phyloP scores from a whole-genome alignment of 2,888 invertebrate species.

The Agrilus cyanescens region DNA sequence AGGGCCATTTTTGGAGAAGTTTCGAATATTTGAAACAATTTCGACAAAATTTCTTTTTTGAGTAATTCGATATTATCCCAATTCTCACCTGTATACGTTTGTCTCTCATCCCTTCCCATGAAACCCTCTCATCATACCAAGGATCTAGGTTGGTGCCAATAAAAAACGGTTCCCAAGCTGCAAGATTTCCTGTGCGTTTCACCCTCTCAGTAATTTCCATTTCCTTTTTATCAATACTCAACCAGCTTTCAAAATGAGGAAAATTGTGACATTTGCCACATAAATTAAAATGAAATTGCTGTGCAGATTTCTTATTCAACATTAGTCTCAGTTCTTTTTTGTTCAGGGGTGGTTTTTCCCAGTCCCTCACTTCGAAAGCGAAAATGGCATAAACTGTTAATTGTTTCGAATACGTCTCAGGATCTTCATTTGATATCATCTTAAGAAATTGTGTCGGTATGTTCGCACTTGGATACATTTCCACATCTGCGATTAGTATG shows the following conservation, averaged over 20 bases:
- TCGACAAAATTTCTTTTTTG: neutral
- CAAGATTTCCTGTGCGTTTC: neutral
- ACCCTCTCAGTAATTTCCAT: constrained; percentile 48
- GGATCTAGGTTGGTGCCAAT: constrained; percentile 75
- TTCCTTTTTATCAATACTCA: constrained; percentile 51
- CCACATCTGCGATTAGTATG: constrained; percentile 12
- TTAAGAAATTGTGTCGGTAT: constrained; percentile 9
- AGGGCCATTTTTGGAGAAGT: too few species aligned
- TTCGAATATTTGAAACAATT: too few species aligned
- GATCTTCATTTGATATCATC: constrained; percentile 4
- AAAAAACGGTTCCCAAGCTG: constrained; percentile 79
- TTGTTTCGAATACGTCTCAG: neutral
- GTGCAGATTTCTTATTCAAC: constrained; percentile 58
- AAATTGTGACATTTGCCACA: constrained; percentile 75
- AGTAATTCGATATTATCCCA: neutral
- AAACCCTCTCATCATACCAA: constrained; percentile 71
- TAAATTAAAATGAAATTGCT: constrained; percentile 75
- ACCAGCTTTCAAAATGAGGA: constrained; percentile 67
- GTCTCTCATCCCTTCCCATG: constrained; percentile 82
- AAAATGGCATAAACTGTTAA: constrained; percentile 9
- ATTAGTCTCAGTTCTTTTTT: constrained; percentile 34
- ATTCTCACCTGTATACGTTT: constrained; percentile 74
- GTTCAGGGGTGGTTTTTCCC: constrained; percentile 3
- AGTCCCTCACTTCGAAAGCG: constrained; percentile 10
- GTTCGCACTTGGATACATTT: constrained; percentile 13